These are phyloP conservation scores for Magallana nippona DNA, from an alignment of 2,888 invertebrate species.

Conservation along the genomic window DNA sequence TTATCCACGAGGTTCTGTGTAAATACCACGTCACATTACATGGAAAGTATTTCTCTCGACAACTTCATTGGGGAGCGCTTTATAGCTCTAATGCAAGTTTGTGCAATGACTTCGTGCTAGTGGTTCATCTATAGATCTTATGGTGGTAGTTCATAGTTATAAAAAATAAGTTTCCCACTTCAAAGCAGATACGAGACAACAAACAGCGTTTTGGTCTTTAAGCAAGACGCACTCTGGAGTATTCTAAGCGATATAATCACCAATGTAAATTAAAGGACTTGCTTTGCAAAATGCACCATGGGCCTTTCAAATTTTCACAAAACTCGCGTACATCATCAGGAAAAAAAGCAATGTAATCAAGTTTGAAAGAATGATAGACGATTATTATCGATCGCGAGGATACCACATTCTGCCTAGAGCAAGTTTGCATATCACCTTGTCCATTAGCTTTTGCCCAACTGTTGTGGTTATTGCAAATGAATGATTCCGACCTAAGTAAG, in stretches of 20 bases:
- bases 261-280: too few relatives aligned
- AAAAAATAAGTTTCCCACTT: too few relatives aligned
- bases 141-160: too few relatives aligned
- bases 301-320: background rate
- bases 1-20: background rate
- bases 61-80: background rate
- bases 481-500: background rate
- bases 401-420: background rate
- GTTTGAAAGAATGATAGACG: slow-evolving; percentile 12
- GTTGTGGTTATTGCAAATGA: slow-evolving; percentile 16
- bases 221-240: too few relatives aligned
- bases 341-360: slow-evolving; percentile 16
- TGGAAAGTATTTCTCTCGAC: background rate
- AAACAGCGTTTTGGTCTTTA: too few relatives aligned
- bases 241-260: too few relatives aligned
- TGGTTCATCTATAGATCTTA: too few relatives aligned
- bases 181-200: too few relatives aligned
- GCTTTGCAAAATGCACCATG: background rate
- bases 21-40: background rate
- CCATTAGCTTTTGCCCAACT: background rate
- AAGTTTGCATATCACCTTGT: slow-evolving; percentile 12
- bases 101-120: too few relatives aligned
- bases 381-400: background rate
- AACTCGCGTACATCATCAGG: background rate
- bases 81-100: too few relatives aligned